Base-by-base conservation (phyloP, 2,888 invertebrate species). In the Zaprionus obscuricornis region DNA sequence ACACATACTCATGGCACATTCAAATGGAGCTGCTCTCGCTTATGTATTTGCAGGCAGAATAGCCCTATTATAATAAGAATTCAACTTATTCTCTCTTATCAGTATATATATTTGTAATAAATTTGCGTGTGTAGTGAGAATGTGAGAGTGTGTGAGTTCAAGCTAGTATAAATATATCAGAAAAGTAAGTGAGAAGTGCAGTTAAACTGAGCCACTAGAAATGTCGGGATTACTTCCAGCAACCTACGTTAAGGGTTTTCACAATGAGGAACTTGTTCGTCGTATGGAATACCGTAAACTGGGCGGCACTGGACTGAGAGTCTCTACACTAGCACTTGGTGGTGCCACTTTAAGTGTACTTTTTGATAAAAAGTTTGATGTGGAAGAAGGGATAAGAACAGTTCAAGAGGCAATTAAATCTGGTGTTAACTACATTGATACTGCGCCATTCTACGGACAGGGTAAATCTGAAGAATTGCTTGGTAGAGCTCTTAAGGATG, bases 341-440 rank as follows among this genome's bases (percentile, higher is more conserved):
- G 93, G 95, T 26, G 96, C 93, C n/a, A 92, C 94, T 1, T 92
- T 96, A 55, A 94, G 94, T 70, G 91, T 92, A 59, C 92, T 94
- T 74, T 96, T 95, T 89, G 94, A 95, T 81, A 85, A 69, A 17
- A 87, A 91, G 0, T 93, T 91, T 64, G 92, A 94, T 49, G 92
- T 95, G 0, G 77, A 77, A 14, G 82, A 74, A 72, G 94, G 94
- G 22, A 92, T 95, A 46, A 90, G 92, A 47, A 93, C 96, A 0
- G 92, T 98, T 27, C 92, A 92, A 50, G 91, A 93, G 73, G 94
- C 95, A 0, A 88, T 98, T 3, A 94, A 93, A 84, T 91, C 91
- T 17, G 98, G 98, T 1, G 92, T 98, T 17, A 98, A 98, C 91
- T 97, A 96, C 78, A 93, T 98, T 57, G 98, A 98, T 88, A 97